Evolutionary conservation across 1,140 invertebrate genomes (phyloP), one percentile per base, ranked within the genome.

Genomic region (Helicoverpa armigera): DNA sequence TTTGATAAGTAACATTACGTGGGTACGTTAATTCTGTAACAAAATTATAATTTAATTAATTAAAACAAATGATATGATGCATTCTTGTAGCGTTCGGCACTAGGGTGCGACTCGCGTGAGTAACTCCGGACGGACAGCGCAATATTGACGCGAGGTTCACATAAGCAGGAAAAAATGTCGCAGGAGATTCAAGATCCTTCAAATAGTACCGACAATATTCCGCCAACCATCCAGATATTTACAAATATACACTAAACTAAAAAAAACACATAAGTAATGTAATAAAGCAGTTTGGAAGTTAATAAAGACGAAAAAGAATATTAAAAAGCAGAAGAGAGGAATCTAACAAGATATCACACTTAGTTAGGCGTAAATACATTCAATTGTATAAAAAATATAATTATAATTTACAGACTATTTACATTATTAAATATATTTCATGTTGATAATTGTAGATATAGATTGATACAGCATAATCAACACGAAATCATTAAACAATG

Each of bases 31-130:
- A 89, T 85, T 85, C 84, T 86, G 86, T 90, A 89, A 91, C 76
- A 88, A 92, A 91, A 92, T 90, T 89, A 91, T 89, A 88, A 89
- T 87, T 92, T 89, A 93, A 91, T 84, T 90, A 88, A 90, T 94
- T 92, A 95, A 95, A 95, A 92, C 91, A 95, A 95, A 95, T 95
- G 95, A 95, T 95, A 95, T 95, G 95, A 95, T 92, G 91, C 88
- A 95, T 95, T 95, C 95, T 95, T 95, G 95, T 94, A 84, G 89
- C 92, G 91, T 80, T 87, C 87, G 81, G 84, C 91, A 88, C 86
- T 3, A 65, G 77, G 56, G 88, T 91, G 89, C 91, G 82, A 89
- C 50, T 87, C 90, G 90, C 90, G 78, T 87, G 73, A 76, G 53
- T 65, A 80, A 79, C 76, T 80, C 79, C 69, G 83, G 79, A 60